Conservation (phyloP, 2,797 vertebrate genomes). For the Chelonia mydas region DNA sequence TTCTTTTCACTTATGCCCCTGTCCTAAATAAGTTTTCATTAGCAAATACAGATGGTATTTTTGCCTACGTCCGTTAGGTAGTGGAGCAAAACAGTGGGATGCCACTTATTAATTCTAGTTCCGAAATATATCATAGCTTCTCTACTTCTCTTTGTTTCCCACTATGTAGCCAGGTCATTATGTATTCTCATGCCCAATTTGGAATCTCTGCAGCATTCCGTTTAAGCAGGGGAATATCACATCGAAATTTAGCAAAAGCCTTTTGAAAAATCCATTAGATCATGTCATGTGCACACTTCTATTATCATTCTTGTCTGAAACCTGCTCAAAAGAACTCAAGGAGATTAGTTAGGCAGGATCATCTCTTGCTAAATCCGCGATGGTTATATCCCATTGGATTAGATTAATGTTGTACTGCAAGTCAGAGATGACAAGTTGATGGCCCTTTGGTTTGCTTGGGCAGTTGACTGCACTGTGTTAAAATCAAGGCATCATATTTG, state of each 20-base stretch:
- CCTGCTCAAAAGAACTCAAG: conserved; percentile 36
- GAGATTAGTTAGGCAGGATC: conserved; percentile 63
- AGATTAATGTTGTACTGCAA: conserved; percentile 43
- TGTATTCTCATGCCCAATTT: conserved; percentile 34
- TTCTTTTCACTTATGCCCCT: conserved; percentile 49
- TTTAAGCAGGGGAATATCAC: conserved; percentile 43
- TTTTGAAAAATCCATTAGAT: conserved; percentile 68
- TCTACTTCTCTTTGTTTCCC: conserved; percentile 41
- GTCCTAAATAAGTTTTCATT: conserved; percentile 70
- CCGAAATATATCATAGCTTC: not conserved
- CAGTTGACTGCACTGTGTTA: not conserved
- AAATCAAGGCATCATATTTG: not conserved
- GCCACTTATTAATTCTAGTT: conserved; percentile 46
- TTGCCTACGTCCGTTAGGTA: conserved; percentile 23
- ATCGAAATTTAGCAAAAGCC: conserved; percentile 68
- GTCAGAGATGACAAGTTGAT: conserved; percentile 11
- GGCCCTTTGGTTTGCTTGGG: not conserved
- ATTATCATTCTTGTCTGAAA: conserved; percentile 55
- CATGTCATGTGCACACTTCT: conserved; percentile 44
- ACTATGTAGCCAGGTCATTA: conserved; percentile 20
- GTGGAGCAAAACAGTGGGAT: conserved; percentile 53
- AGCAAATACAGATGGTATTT: conserved; percentile 65
- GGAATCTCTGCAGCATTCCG: not conserved
- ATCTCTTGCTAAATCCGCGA: conserved; percentile 46
- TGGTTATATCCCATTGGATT: conserved; percentile 41